phyloP scores from a whole-genome alignment of 2,888 invertebrate genomes.

The Uloborus plumipes region DNA sequence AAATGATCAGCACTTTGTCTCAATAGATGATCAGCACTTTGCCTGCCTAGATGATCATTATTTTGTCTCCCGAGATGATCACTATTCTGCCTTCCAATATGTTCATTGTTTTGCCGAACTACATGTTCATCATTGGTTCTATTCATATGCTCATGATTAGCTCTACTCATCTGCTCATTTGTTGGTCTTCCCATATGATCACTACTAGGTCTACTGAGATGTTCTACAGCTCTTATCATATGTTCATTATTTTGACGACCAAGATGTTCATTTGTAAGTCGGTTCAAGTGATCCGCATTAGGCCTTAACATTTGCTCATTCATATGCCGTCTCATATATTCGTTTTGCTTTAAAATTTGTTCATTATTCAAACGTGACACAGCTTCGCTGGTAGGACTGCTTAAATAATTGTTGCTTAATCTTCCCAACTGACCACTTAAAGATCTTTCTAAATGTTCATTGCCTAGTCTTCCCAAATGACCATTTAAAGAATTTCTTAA shows the following conservation, averaged over 20 bases:
- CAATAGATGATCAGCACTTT: constrained; percentile 30
- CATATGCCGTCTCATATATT: constrained; percentile 52
- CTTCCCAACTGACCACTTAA: constrained; percentile 54
- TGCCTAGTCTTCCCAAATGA: constrained; percentile 45
- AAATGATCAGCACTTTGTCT: constrained; percentile 21
- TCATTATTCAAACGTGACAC: constrained; percentile 50
- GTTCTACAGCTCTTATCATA: constrained; percentile 39
- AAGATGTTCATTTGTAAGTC: constrained; percentile 36
- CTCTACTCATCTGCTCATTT: constrained; percentile 38
- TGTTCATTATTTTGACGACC: constrained; percentile 31
- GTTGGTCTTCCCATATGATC: constrained; percentile 44
- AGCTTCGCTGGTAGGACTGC: constrained; percentile 37
- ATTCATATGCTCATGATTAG: constrained; percentile 41
- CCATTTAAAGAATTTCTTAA: constrained; percentile 52
- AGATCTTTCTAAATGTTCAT: constrained; percentile 54
- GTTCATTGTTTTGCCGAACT: constrained; percentile 35
- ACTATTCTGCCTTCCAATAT: constrained; percentile 29
- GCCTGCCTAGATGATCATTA: constrained; percentile 36
- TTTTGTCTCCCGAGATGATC: constrained; percentile 45
- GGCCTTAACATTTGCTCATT: constrained; percentile 56
- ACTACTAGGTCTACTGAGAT: constrained; percentile 40
- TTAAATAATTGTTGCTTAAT: constrained; percentile 51
- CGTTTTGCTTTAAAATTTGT: constrained; percentile 40
- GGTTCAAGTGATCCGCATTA: constrained; percentile 28
- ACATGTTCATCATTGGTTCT: constrained; percentile 37